A percentile compares a stretch with the other conserved stretches of the same genome.
These are phyloP conservation scores for Galeopterus variegatus DNA, from an alignment of 2,113 vertebrate species.

Conservation along the genomic window DNA sequence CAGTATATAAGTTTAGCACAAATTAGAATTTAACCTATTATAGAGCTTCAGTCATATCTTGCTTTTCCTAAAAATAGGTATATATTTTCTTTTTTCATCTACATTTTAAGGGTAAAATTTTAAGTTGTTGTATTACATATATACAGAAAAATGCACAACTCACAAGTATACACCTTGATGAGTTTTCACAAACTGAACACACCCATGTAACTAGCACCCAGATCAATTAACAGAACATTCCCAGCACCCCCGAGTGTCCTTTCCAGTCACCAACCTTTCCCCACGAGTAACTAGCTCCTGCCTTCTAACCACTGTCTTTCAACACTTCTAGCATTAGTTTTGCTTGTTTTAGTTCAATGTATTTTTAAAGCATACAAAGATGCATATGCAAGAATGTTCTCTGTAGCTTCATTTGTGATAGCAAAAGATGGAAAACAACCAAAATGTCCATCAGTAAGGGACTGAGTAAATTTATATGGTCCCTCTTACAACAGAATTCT, in stretches of 20 bases:
- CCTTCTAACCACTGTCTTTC: neutral
- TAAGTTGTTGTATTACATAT: neutral
- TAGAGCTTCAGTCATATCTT: neutral
- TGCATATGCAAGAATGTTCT: neutral
- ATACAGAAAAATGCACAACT: neutral
- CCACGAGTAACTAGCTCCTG: neutral
- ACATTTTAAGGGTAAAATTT: conserved; percentile 11
- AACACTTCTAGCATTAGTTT: conserved; percentile 7
- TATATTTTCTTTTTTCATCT: neutral
- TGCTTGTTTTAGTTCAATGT: neutral
- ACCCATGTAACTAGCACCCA: neutral
- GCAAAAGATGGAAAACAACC: neutral
- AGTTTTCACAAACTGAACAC: neutral
- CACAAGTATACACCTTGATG: neutral
- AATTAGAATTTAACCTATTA: neutral
- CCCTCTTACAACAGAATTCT: neutral
- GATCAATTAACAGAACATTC: neutral
- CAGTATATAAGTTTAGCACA: neutral
- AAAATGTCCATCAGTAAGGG: neutral
- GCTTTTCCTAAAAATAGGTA: neutral
- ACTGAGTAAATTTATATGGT: neutral
- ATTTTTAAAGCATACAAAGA: neutral
- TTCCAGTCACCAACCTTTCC: neutral
- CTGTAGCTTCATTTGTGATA: neutral
- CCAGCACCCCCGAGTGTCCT: neutral